Conservation (phyloP, 2,888 invertebrate genomes). For the Apodemia zela region DNA sequence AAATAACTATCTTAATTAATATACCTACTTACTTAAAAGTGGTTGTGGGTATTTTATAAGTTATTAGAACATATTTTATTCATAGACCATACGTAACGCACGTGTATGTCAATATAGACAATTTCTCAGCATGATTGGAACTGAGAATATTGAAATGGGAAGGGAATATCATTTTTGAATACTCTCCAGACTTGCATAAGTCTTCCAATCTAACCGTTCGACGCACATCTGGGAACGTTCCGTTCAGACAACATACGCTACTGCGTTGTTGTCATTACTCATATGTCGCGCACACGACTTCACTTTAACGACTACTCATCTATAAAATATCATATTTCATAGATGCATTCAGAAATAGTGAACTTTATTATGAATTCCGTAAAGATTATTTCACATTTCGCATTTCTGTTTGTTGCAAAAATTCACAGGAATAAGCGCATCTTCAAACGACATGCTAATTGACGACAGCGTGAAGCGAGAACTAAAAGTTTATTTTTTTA, state of each 20-base stretch:
- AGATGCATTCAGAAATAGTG: conserved; percentile 42
- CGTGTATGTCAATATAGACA: background rate
- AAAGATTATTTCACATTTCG: conserved; percentile 41
- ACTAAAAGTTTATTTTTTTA: conserved; percentile 50
- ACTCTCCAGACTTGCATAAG: conserved; percentile 51
- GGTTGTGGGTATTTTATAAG: background rate
- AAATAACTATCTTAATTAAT: no score
- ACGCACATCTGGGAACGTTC: conserved; percentile 69
- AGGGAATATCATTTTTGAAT: conserved; percentile 16
- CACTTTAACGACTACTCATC: conserved; percentile 52
- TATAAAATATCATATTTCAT: conserved; percentile 52
- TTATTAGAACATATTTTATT: background rate
- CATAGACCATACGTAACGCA: background rate
- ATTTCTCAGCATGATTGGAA: background rate
- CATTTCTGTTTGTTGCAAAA: conserved; percentile 38
- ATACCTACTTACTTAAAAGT: no score
- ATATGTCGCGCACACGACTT: conserved; percentile 73
- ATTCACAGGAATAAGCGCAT: conserved; percentile 49
- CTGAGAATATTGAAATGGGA: background rate
- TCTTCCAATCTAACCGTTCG: conserved; percentile 58
- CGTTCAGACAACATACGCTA: conserved; percentile 58
- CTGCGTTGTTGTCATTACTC: conserved; percentile 77
- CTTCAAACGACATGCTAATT: conserved; percentile 78
- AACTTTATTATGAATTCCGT: conserved; percentile 47
- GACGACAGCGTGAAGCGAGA: conserved; percentile 61